Conservation (phyloP, 2,888 invertebrate genomes). For the Boloria selene region DNA sequence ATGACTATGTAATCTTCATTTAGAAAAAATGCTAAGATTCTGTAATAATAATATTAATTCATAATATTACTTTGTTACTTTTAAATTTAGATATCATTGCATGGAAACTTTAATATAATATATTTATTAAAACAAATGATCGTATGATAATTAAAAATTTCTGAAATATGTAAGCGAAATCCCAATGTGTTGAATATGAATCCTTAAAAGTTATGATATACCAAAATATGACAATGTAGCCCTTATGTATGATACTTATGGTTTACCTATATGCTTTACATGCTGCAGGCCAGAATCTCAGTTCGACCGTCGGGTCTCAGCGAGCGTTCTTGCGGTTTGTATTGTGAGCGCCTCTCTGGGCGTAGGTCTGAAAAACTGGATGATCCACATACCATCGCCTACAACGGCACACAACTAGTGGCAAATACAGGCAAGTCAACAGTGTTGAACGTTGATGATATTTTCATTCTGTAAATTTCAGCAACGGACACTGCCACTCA, state of each 20-base stretch:
- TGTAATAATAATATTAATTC: too few relatives aligned
- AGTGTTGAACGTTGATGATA: slow-evolving; percentile 77
- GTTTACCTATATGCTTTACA: slow-evolving; percentile 76
- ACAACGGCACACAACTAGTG: slow-evolving; percentile 77
- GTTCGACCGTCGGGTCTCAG: slow-evolving; percentile 74
- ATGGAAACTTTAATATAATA: too few relatives aligned
- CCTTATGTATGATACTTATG: slow-evolving; percentile 82
- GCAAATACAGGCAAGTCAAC: slow-evolving; percentile 64
- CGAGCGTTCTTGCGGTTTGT: slow-evolving; percentile 69
- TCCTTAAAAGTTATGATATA: slow-evolving; percentile 44
- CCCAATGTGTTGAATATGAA: slow-evolving; percentile 46
- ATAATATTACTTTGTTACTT: too few relatives aligned
- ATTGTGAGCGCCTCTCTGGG: slow-evolving; percentile 77
- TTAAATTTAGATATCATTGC: too few relatives aligned
- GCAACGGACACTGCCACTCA: slow-evolving; percentile 78
- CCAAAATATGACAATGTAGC: slow-evolving; percentile 61
- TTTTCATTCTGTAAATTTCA: slow-evolving; percentile 75
- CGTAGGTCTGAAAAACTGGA: slow-evolving; percentile 82
- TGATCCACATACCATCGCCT: slow-evolving; percentile 82
- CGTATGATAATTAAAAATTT: not conserved
- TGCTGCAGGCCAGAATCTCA: slow-evolving; percentile 77
- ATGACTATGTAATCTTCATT: too few relatives aligned
- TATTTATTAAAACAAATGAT: not conserved
- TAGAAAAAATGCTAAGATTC: too few relatives aligned
- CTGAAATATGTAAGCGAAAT: slow-evolving; percentile 15